Evolutionary conservation across 1,140 invertebrate genomes (phyloP).

Genomic region (Philotrypesis tridentata): DNA sequence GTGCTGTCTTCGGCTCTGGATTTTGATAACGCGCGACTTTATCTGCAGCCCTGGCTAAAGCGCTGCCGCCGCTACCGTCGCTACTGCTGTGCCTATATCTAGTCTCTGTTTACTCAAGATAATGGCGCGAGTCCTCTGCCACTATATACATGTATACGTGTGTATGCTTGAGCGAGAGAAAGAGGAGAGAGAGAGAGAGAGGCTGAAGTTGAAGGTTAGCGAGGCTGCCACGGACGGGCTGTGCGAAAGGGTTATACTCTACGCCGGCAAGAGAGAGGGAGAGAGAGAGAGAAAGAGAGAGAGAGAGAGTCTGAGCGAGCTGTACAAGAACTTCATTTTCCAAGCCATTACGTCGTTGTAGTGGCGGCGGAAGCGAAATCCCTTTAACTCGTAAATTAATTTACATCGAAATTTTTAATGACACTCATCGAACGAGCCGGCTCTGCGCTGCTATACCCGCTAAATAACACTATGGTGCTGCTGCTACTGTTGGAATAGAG

Average conservation of each 20-base stretch:
- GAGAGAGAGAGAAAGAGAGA: background rate
- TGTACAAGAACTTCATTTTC: conserved; percentile 72
- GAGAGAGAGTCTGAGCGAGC: background rate
- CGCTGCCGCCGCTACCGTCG: conserved; percentile 46
- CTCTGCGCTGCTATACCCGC: conserved; percentile 22
- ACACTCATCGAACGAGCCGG: conserved; percentile 64
- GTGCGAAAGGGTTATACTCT: conserved; percentile 53
- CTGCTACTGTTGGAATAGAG: background rate
- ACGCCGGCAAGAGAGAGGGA: background rate
- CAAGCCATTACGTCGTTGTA: conserved; percentile 67
- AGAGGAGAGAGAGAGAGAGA: conserved; percentile 32
- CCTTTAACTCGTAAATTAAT: conserved; percentile 70
- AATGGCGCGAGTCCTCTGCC: conserved; percentile 56
- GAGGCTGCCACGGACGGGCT: conserved; percentile 47
- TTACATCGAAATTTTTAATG: conserved; percentile 72
- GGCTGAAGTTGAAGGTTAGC: conserved; percentile 48
- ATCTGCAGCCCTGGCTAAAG: conserved; percentile 54
- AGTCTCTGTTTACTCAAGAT: conserved; percentile 72
- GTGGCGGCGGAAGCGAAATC: conserved; percentile 56
- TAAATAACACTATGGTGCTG: conserved; percentile 61
- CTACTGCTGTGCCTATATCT: conserved; percentile 56
- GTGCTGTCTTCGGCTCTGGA: conserved; percentile 56
- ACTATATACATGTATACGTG: background rate
- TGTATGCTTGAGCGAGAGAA: background rate
- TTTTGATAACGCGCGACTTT: conserved; percentile 71